These are phyloP conservation scores for Lemur catta DNA, from an alignment of 2,797 vertebrate species.

Conservation along the genomic window DNA sequence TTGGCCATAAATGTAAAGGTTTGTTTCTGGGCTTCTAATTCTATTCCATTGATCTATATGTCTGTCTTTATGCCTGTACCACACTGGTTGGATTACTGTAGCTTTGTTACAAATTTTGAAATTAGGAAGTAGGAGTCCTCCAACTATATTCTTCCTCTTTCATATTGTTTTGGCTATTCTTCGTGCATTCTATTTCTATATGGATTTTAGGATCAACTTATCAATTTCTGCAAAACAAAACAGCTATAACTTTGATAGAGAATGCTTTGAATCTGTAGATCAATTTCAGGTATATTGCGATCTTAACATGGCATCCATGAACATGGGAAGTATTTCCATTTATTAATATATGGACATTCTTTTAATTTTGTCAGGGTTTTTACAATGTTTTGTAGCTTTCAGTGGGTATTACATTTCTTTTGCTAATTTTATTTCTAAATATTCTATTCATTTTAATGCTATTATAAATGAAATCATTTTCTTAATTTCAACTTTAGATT, in stretches of 20 bases:
- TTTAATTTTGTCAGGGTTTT: background rate
- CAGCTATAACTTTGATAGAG: background rate
- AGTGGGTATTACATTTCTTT: background rate
- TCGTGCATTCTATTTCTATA: background rate
- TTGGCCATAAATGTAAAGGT: background rate
- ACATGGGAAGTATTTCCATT: background rate
- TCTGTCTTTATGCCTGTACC: background rate
- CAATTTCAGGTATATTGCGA: background rate
- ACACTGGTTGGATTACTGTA: background rate
- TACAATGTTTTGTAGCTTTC: background rate
- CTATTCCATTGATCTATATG: background rate
- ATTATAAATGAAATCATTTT: background rate
- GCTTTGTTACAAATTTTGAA: background rate
- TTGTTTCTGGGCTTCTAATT: background rate
- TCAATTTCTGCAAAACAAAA: background rate
- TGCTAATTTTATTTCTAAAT: background rate
- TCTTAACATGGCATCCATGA: background rate
- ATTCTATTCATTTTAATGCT: background rate
- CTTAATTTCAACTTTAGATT: background rate
- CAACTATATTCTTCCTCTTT: background rate
- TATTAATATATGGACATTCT: background rate
- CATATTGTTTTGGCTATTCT: background rate
- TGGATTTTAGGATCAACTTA: background rate
- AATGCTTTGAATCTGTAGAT: background rate
- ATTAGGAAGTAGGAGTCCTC: background rate